Base-by-base conservation (phyloP, 1,140 invertebrate genomes). In the Mizuhopecten yessoensis region DNA sequence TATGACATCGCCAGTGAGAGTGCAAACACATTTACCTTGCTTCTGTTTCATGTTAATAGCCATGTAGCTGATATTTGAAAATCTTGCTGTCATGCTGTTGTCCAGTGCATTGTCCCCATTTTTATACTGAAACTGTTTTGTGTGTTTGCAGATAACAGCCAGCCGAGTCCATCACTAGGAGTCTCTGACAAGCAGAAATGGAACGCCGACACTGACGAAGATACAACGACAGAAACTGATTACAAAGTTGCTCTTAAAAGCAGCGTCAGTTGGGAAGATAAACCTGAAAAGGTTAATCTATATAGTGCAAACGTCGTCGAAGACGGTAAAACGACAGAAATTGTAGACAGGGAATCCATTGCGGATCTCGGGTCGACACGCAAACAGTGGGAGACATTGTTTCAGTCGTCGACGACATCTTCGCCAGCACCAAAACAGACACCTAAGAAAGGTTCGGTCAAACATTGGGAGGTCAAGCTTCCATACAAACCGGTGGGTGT, bases 251-350 rank as follows among this genome's bases (percentile, higher is more conserved):
- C 57, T 75, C 57, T 75, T 75, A 75, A 75, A 75, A 29, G 57
- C n/a, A 75, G 57, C 23, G 57, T 92, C 36, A 92, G 91, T 11
- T 87, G 90, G 92, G 91, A 95, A 90, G 95, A 93, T 39, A 90
- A 93, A 93, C 93, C 93, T 87, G 89, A 90, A 0, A 95, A 94
- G 89, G 92, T 95, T 15, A 94, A 93, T 87, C 91, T 96, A 10
- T 96, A 95, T 92, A 95, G 95, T 90, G 93, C 95, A 88, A 96
- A 96, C 91, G 90, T 95, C 20, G 86, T 95, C 86, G 93, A 95
- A 87, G 95, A 96, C 88, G 91, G 91, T 13, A 93, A 94, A n/a
- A 96, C 94, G 3, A 94, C 95, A 7, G 95, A 95, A 34, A 87
- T 90, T 49, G 95, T 96, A 20, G 93, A 96, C 87, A 87, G 95